Evolutionary conservation across 2,797 vertebrate genomes (phyloP).

Genomic region (Tinamus major): DNA sequence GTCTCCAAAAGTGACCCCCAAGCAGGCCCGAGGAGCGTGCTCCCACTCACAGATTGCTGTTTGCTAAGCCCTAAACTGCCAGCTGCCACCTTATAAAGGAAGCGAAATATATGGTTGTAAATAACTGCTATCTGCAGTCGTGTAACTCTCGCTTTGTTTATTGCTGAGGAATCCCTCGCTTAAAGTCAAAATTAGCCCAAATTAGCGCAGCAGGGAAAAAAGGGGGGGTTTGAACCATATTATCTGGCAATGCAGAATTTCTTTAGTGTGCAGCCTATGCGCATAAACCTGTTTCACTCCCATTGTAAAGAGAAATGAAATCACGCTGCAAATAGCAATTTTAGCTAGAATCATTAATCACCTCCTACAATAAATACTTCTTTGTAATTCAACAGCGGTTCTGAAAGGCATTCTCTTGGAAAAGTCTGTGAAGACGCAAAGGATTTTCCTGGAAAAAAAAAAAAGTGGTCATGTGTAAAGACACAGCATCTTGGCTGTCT

Average conservation of each 20-base stretch:
- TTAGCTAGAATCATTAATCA: constrained; percentile 86
- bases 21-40: background rate
- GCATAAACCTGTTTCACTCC: constrained; percentile 66
- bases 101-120: background rate
- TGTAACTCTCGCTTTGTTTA: background rate
- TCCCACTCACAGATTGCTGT: background rate
- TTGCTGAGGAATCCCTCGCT: background rate
- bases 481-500: constrained; percentile 73
- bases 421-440: constrained; percentile 82
- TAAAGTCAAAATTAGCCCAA: constrained; percentile 38
- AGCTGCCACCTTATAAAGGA: background rate
- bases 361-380: constrained; percentile 86
- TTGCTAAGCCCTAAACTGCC: background rate
- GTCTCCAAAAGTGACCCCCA: background rate
- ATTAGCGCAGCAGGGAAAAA: background rate
- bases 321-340: constrained; percentile 84
- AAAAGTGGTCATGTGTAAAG: constrained; percentile 77
- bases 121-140: background rate
- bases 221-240: constrained; percentile 22
- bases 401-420: constrained; percentile 86
- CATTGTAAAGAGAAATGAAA: constrained; percentile 81
- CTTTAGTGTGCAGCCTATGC: constrained; percentile 44
- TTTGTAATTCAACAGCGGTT: constrained; percentile 86
- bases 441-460: constrained; percentile 79
- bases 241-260: background rate